Percentiles rank a stretch among this genome's conserved stretches.
These are phyloP conservation scores for Heterodera schachtii DNA, from an alignment of 1,140 invertebrate species.

Conservation along the genomic window DNA sequence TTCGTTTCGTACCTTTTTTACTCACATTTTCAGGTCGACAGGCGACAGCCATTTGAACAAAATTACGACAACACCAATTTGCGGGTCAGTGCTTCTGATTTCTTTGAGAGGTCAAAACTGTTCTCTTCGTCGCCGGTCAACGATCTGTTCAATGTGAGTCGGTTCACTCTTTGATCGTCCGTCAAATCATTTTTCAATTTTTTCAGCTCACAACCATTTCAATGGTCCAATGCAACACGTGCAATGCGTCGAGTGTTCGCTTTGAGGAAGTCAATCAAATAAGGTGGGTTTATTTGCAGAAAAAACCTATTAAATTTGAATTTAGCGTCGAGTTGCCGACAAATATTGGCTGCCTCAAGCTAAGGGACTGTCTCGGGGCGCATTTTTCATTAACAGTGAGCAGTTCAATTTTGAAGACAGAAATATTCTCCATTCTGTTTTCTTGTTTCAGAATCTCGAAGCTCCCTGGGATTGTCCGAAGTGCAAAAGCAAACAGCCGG, in stretches of 20 bases:
- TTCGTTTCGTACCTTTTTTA: background rate
- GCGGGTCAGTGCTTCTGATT: constrained; percentile 37
- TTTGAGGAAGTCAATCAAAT: constrained; percentile 39
- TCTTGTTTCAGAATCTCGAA: constrained; percentile 30
- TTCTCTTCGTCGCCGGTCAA: constrained; percentile 49
- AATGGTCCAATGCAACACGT: constrained; percentile 22
- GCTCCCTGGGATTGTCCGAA: constrained; percentile 38
- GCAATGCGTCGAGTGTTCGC: constrained; percentile 24
- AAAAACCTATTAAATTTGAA: background rate
- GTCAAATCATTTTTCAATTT: too few relatives aligned
- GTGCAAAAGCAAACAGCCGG: constrained; percentile 29
- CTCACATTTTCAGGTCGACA: constrained; percentile 34
- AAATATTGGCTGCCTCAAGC: background rate
- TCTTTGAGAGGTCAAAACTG: constrained; percentile 11
- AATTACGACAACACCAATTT: constrained; percentile 49
- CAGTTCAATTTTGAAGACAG: background rate
- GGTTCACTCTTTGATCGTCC: too few relatives aligned
- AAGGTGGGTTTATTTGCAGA: background rate
- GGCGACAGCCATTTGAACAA: constrained; percentile 46
- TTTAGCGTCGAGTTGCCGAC: constrained; percentile 30
- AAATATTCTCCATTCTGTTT: too few relatives aligned
- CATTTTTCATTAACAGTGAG: constrained; percentile 28
- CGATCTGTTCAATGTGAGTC: constrained; percentile 54
- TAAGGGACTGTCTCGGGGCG: constrained; percentile 31
- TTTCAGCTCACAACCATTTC: constrained; percentile 34